These are phyloP conservation scores for Watsonalla binaria DNA, from an alignment of 2,888 invertebrate species.

Conservation along the genomic window DNA sequence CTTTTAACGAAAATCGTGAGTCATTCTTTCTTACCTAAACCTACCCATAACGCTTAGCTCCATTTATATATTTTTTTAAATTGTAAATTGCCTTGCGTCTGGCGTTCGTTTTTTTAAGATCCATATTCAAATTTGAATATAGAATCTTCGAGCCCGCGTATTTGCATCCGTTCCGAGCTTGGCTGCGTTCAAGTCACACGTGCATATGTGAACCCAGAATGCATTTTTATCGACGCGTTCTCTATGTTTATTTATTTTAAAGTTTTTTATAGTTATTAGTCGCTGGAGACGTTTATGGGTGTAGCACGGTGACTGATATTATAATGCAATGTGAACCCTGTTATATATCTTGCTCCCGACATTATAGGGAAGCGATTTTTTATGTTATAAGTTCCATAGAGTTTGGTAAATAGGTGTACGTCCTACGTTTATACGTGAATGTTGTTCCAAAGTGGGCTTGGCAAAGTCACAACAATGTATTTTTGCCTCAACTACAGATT, in stretches of 20 bases:
- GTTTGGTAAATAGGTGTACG: no score
- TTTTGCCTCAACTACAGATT: neutral
- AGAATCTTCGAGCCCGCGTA: conserved; percentile 6
- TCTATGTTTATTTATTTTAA: conserved; percentile 40
- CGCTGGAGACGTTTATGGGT: conserved; percentile 45
- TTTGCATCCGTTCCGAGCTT: conserved; percentile 11
- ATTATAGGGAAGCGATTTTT: neutral
- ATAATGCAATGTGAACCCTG: conserved; percentile 9
- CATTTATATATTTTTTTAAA: no score
- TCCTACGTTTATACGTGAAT: neutral
- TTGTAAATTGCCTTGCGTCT: conserved; percentile 2
- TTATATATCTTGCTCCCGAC: neutral
- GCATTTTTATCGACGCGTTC: conserved; percentile 30
- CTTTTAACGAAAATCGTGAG: conserved; percentile 13
- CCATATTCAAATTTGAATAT: conserved; percentile 13
- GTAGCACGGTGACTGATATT: conserved; percentile 41
- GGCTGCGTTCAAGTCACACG: conserved; percentile 24
- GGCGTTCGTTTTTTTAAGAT: conserved; percentile 1
- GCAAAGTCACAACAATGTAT: neutral
- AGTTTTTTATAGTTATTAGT: conserved; percentile 47
- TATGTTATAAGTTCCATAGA: neutral
- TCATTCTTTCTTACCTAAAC: conserved; percentile 13
- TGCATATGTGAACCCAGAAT: conserved; percentile 13
- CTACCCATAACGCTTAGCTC: no score
- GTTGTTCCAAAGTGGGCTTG: neutral